Evolutionary conservation across 1,140 invertebrate genomes (phyloP), one percentile per base, ranked within the genome.

Genomic region (Scylla paramamosain): DNA sequence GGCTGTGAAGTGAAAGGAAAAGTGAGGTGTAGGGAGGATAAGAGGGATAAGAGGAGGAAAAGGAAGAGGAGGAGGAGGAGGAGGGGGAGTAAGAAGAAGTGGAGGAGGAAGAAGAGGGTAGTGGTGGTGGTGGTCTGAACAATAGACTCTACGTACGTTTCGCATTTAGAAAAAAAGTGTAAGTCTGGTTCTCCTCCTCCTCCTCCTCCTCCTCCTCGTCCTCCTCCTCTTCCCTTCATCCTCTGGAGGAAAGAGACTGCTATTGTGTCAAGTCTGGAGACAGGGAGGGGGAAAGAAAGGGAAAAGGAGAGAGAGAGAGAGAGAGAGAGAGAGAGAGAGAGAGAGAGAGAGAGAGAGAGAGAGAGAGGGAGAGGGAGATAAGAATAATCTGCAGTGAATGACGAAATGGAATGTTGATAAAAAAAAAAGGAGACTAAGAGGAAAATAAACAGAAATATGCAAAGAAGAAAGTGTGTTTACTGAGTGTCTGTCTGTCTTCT

Each of bases 111-210:
- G 25, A 20, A 7, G 67, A 20, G 20, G 16, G 25, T 77, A n/a
- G 67, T n/a, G 67, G 67, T 77, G 25, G 67, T n/a, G 8, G 67
- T 77, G n/a, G 67, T n/a, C 67, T 20, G 67, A 77, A 77, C 67
- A 77, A 77, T 77, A 77, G 10, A 77, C 67, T 67, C 20, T n/a
- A 77, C 67, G n/a, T n/a, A 77, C 67, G n/a, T 77, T 77, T 77
- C 67, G 67, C 67, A 77, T 77, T 77, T 77, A 77, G 16, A 77
- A n/a, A 77, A 77, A 77, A 77, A 77, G 67, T 77, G 20, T 77
- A 77, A 20, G n/a, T n/a, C 25, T 77, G 20, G 67, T n/a, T 77
- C 6, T 20, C 25, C n/a, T n/a, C 67, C 20, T 20, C 25, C n/a
- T n/a, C 20, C 20, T 20, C 25, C n/a, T n/a, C 67, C 67, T 77